These are phyloP conservation scores for Axea sp. DNA, from an alignment of 2,888 invertebrate genomes.

Conservation along the genomic window DNA sequence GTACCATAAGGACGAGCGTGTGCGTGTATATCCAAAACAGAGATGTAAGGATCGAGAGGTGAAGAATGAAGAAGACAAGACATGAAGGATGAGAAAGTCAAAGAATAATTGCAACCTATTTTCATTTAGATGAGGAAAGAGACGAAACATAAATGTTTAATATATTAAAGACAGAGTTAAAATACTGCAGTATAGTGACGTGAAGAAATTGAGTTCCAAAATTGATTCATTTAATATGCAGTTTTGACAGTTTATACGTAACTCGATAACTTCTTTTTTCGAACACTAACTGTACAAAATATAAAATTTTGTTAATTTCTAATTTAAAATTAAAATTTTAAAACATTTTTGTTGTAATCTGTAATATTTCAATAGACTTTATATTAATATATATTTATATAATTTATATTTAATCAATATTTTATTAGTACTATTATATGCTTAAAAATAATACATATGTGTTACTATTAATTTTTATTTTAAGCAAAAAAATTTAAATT, in stretches of 20 bases:
- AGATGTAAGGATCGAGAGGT: slow-evolving; percentile 56
- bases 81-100: slow-evolving; percentile 50
- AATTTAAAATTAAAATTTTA: too few species aligned
- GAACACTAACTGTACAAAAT: too few species aligned
- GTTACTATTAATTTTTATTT: too few species aligned
- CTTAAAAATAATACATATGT: too few species aligned
- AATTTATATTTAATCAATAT: too few species aligned
- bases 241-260: slow-evolving; percentile 48
- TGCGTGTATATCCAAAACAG: slow-evolving; percentile 55
- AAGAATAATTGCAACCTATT: slow-evolving; percentile 60
- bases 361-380: too few species aligned
- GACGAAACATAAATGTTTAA: slow-evolving; percentile 49
- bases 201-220: slow-evolving; percentile 47
- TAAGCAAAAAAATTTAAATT: too few species aligned
- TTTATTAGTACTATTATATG: too few species aligned
- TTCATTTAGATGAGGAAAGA: slow-evolving; percentile 59
- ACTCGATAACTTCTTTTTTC: slow-evolving; percentile 15
- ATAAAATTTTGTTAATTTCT: too few species aligned
- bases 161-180: slow-evolving; percentile 31
- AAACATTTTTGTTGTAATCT: too few species aligned
- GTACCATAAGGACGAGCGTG: too few species aligned
- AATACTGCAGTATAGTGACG: slow-evolving; percentile 26
- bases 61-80: slow-evolving; percentile 56
- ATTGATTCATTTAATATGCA: slow-evolving; percentile 56
- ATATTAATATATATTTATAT: too few species aligned